Conservation (phyloP, 2,888 invertebrate genomes). For the Hermaeophaga mercurialis region DNA sequence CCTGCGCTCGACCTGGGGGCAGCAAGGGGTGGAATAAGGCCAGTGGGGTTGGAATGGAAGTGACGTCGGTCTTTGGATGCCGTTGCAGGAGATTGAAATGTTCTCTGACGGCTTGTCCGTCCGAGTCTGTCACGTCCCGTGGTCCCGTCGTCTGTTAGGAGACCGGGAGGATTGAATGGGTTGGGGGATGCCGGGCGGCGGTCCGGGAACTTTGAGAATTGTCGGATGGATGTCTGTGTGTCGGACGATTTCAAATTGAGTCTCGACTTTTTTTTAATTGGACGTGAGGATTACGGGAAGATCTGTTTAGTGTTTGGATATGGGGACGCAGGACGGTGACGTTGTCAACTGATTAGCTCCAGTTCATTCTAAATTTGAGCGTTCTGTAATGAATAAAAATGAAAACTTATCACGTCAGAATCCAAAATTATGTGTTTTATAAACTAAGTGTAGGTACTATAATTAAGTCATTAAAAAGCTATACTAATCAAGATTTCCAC, state of each 20-base stretch:
- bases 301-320: background rate
- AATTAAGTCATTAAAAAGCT: too few species aligned
- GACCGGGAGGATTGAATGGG: background rate
- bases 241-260: slow-evolving; percentile 10
- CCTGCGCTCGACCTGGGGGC: slow-evolving; percentile 3
- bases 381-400: too few species aligned
- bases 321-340: background rate
- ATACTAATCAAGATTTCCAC: too few species aligned
- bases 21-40: slow-evolving; percentile 2
- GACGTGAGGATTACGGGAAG: slow-evolving; percentile 2
- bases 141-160: background rate
- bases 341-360: background rate
- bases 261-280: slow-evolving; percentile 15
- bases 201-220: slow-evolving; percentile 15
- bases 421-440: too few species aligned
- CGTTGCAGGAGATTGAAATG: slow-evolving; percentile 42
- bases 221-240: slow-evolving; percentile 5
- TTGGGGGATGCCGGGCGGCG: background rate
- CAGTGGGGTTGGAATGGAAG: slow-evolving; percentile 14
- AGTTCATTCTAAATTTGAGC: too few species aligned
- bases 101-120: slow-evolving; percentile 45
- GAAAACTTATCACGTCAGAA: too few species aligned
- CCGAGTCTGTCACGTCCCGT: slow-evolving; percentile 41
- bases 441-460: too few species aligned
- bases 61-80: slow-evolving; percentile 22